Conservation (phyloP, 64 coral and sea anemone species). For the Platygyra sinensis region DNA sequence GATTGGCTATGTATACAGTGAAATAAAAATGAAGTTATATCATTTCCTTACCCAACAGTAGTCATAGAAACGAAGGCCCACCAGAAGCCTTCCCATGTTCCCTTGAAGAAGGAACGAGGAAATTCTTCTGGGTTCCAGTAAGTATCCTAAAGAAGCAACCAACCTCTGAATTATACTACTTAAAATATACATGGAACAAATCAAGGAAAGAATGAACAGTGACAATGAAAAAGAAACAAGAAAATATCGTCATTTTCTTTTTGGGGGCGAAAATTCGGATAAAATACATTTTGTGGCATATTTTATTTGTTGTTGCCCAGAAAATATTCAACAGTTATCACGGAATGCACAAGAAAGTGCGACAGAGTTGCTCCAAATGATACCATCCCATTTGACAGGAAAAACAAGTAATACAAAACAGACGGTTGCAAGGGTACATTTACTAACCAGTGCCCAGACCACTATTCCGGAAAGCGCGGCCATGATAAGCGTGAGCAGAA, state of each 20-base stretch:
- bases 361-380: no score
- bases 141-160: constrained; percentile 69
- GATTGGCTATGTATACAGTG: background rate
- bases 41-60: constrained; percentile 90
- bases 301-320: no score
- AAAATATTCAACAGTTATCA: no score
- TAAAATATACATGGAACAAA: background rate
- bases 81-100: constrained; percentile 99
- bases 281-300: no score
- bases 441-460: constrained; percentile 94
- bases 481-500: constrained; percentile 94
- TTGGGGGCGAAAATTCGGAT: no score
- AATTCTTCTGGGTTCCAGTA: constrained; percentile 99
- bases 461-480: constrained; percentile 96
- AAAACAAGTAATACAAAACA: no score
- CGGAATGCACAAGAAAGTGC: no score
- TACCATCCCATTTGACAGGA: no score
- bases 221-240: no score
- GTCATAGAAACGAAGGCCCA: constrained; percentile 99
- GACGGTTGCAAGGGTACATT: no score
- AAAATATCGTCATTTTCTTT: no score
- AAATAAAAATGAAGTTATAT: background rate
- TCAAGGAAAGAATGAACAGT: background rate
- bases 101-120: constrained; percentile 95
- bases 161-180: background rate